Base-by-base conservation (phyloP, 2,113 vertebrate genomes). In the Sporophila hypoxantha region DNA sequence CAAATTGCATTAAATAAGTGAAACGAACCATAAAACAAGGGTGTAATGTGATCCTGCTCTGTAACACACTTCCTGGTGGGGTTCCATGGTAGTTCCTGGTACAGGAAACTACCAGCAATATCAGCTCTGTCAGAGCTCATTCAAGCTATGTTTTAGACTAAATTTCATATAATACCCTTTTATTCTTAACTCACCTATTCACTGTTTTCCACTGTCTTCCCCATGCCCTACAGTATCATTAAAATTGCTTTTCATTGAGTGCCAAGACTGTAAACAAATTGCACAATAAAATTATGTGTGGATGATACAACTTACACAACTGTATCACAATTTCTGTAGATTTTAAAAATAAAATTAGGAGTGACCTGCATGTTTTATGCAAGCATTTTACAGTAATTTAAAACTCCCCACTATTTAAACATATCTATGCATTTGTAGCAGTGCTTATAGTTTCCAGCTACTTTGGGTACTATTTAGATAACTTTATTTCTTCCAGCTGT, bases 1-100 rank as follows among this genome's bases (percentile, higher is more conserved):
- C 94, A 17, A 87, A 95, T 96, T 96, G 92, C 96, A 96, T 96
- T 97, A 97, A 97, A 90, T 96, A 96, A 93, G 91, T 97, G 96
- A 97, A 98, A 97, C 97, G 97, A 97, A 96, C 96, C 96, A 96
- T 96, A 96, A 97, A 96, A 97, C 91, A 94, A 97, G 95, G 81
- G 79, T 96, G 97, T 96, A 97, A 98, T 95, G 95, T 65, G 96
- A 98, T 95, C 96, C 84, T 44, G 52, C 86, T 96, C 90, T 92
- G 94, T 80, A 95, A 90, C 93, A 95, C 93, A 95, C 94, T 96
- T 97, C 97, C 95, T 97, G 95, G 94, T 96, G 94, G 95, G 96
- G 64, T 91, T 91, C 95, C 95, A 97, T 89, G 53, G 95, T 97
- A 96, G 96, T 96, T 97, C 96, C 96, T 97, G 97, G 94, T 96